phyloP scores from a whole-genome alignment of 1,140 invertebrate genomes.

The Cecropterus lyciades region DNA sequence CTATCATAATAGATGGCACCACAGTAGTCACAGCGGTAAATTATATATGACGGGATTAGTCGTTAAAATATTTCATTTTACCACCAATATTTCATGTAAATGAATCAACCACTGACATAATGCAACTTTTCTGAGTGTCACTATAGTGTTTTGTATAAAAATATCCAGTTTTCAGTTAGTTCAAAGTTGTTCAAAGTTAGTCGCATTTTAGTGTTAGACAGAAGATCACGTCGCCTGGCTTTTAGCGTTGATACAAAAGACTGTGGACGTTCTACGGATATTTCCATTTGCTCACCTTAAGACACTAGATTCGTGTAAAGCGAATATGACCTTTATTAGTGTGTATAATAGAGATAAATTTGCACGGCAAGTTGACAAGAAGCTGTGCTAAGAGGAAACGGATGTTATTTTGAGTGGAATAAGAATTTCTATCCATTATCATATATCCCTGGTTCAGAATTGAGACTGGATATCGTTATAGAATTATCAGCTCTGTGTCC shows the following conservation, averaged over 20 bases:
- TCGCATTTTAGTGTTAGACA: slow-evolving; percentile 24
- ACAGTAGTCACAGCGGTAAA: no score
- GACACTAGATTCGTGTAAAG: neutral
- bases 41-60: no score
- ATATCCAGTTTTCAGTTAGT: neutral
- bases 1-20: no score
- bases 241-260: slow-evolving; percentile 60
- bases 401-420: slow-evolving; percentile 80
- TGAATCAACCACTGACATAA: no score
- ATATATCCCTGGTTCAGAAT: slow-evolving; percentile 67
- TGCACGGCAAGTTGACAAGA: slow-evolving; percentile 40
- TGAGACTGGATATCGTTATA: slow-evolving; percentile 35
- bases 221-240: slow-evolving; percentile 48
- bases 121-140: no score
- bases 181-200: slow-evolving; percentile 15
- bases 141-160: neutral
- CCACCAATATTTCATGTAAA: no score
- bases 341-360: slow-evolving; percentile 21
- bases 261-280: slow-evolving; percentile 46
- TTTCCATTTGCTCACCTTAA: slow-evolving; percentile 50
- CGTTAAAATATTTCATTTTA: no score
- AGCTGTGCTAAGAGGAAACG: slow-evolving; percentile 75
- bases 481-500: slow-evolving; percentile 39
- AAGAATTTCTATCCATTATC: slow-evolving; percentile 79
- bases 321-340: slow-evolving; percentile 22